Base-by-base conservation (phyloP, 2,888 invertebrate species). In the Mythimna impura region DNA sequence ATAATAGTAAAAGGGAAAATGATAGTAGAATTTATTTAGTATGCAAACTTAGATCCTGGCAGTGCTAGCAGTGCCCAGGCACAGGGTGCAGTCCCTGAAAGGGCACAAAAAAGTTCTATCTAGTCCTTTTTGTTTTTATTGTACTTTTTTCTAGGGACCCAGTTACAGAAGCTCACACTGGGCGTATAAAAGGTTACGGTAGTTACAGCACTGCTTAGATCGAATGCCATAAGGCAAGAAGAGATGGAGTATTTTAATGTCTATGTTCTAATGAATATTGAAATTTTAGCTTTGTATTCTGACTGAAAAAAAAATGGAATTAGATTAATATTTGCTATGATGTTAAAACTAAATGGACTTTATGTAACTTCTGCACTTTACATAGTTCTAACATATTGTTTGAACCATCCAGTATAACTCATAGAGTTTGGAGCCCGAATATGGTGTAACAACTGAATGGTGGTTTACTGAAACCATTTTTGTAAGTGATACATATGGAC, bases 341-440 rank as follows among this genome's bases (percentile, higher is more conserved):
- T 30, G 20, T 14, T 47, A 25, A 4, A 57, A 66, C 17, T 25
- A 66, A 30, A 5, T 57, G n/a, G 12, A 43, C 17, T 25, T 3
- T 6, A 34, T 14, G 5, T 43, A 43, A 52, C 12, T 52, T 12
- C n/a, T 78, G 17, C 47, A 34, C 12, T 43, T 20, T 36, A 47
- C 0, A 3, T 36, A 54, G 12, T 40, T 47, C 12, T 50, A 72
- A 62, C 61, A 61, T 75, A 74, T 54, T 72, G 54, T 17, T 72
- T 55, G 54, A n/a, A 12, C 20, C 54, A 9, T 14, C 25, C 36
- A 54, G 17, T 40, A 2, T 3, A 43, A 17, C 17, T 30, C 10
- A 25, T n/a, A 52, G 0, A 36, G 2, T 34, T 1, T 34, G 34
- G 2, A 55, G 14, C 7, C 36, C 1, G 61, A 47, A n/a, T 10